Base-by-base conservation (phyloP, 2,888 invertebrate genomes). In the Dicranocentrus wangi region DNA sequence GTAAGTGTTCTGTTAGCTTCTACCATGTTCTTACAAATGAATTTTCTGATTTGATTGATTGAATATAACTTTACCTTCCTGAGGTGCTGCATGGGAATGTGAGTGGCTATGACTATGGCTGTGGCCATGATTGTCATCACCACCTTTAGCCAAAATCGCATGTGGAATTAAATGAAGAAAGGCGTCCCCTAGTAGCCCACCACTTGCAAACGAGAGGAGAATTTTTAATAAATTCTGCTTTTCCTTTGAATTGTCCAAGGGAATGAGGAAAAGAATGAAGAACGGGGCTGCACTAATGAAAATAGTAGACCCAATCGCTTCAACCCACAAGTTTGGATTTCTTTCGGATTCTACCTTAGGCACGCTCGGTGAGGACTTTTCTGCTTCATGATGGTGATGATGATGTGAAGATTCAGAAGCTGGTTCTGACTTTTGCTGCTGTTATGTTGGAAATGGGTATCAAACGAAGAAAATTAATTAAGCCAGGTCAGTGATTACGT, bases 161-260 rank as follows among this genome's bases (percentile, higher is more conserved):
- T 99, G 99, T 0, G 99, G 99, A 88, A 99, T 99, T 84, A 99
- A 90, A 90, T 99, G 99, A 5, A 99, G 91, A 89, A 99, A 99
- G 0, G 99, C 99, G 90, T 99, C 99, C 7, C 99, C 99, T 0
- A 99, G 91, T 15, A 99, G 91, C 60, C 99, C 97, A 55, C 98
- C 97, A 0, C 97, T 96, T 0, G 97, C 98, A 89, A 98, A 98
- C 17, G 96, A 95, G 60, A 98, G 89, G 63, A 98, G 91, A 81
- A 98, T 92, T 90, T 98, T 99, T 7, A 99, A 90, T 47, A 96
- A 90, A 0, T 96, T 94, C 88, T 95, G 93, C 88, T 95, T 94
- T 87, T 94, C 93, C 73, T 93, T 92, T 28, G 93, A 93, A 84
- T 94, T 95, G 87, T 98, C 95, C 73, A 99, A 90, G 0, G 98